phyloP scores from a whole-genome alignment of 2,113 vertebrate species.

The Phyllostomus hastatus region DNA sequence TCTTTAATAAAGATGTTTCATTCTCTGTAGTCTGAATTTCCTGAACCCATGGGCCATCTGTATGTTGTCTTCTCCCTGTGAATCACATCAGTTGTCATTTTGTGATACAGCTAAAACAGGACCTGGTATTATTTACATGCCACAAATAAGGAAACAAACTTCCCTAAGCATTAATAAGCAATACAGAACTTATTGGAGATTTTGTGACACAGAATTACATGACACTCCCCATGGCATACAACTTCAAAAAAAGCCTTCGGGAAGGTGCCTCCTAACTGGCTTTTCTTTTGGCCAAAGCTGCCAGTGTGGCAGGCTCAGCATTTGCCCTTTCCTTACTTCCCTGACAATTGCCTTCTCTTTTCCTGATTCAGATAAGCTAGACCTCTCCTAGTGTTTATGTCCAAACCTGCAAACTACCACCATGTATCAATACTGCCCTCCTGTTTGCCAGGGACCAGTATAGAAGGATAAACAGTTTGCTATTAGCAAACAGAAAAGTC shows the following conservation, averaged over 20 bases:
- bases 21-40: background rate
- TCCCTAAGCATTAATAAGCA: background rate
- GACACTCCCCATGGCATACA: background rate
- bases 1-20: background rate
- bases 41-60: background rate
- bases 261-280: too few species aligned
- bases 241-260: background rate
- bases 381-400: background rate
- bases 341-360: background rate
- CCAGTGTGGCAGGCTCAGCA: background rate
- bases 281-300: background rate
- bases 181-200: background rate
- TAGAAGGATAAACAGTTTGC: background rate
- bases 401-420: background rate
- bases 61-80: background rate
- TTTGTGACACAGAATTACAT: background rate
- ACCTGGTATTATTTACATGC: background rate
- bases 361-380: background rate
- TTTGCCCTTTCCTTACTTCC: background rate
- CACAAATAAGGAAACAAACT: background rate
- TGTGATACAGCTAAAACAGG: background rate
- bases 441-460: background rate
- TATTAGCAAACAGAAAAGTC: background rate
- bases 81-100: background rate
- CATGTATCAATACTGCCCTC: background rate